Conservation (phyloP, 2,888 invertebrate genomes). For the Lordiphosa fenestrarum region DNA sequence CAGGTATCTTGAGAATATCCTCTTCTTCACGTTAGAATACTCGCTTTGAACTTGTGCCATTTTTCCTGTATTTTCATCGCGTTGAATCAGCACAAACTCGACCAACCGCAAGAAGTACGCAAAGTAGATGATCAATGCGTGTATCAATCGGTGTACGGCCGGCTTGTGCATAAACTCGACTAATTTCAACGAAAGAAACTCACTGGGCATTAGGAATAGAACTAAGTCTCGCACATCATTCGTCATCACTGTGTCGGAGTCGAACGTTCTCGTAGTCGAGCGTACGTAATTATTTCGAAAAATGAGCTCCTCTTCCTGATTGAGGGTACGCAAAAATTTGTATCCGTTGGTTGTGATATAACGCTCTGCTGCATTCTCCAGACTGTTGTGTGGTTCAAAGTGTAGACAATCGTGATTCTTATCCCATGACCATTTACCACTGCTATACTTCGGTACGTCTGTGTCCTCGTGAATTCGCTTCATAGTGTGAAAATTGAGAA, state of each 20-base stretch:
- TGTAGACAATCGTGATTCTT: conserved; percentile 49
- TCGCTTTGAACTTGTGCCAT: conserved; percentile 71
- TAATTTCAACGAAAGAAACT: conserved; percentile 65
- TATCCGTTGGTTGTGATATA: conserved; percentile 59
- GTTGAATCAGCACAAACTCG: conserved; percentile 76
- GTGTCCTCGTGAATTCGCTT: conserved; percentile 64
- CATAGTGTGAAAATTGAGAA: conserved; percentile 40
- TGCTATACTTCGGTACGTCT: conserved; percentile 65
- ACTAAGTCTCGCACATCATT: conserved; percentile 77
- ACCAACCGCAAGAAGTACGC: conserved; percentile 78
- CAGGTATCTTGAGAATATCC: conserved; percentile 70
- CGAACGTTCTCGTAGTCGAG: conserved; percentile 47
- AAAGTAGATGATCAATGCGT: conserved; percentile 78
- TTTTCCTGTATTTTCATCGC: conserved; percentile 72
- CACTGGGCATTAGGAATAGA: conserved; percentile 72
- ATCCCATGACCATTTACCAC: conserved; percentile 77
- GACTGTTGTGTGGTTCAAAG: conserved; percentile 50
- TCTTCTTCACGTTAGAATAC: conserved; percentile 71
- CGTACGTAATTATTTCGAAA: conserved; percentile 72
- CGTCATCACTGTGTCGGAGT: conserved; percentile 70
- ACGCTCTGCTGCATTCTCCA: conserved; percentile 41
- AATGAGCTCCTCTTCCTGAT: conserved; percentile 76
- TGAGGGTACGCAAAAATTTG: conserved; percentile 66
- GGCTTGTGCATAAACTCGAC: conserved; percentile 74
- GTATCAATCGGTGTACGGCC: conserved; percentile 69